phyloP scores from a whole-genome alignment of 2,888 invertebrate genomes.

The Tetramorium bicarinatum region DNA sequence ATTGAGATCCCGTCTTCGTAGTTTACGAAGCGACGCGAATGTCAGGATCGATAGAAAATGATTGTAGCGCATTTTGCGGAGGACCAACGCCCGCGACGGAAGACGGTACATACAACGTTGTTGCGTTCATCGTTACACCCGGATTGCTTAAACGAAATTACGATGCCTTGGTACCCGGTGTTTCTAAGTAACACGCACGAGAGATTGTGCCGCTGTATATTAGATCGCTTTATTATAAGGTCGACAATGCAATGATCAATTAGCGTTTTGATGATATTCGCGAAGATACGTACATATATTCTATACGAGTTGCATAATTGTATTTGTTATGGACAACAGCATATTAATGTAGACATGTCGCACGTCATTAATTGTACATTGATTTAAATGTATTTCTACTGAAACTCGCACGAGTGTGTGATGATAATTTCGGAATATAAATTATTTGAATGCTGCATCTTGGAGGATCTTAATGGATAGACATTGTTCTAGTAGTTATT shows the following conservation, averaged over 20 bases:
- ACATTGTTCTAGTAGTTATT: constrained; percentile 4
- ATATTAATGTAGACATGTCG: not conserved
- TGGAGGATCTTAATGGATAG: not conserved
- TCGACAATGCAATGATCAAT: constrained; percentile 27
- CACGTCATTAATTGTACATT: constrained; percentile 35
- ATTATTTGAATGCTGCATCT: constrained; percentile 8
- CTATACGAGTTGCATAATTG: constrained; percentile 41
- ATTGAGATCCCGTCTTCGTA: not conserved
- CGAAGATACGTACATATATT: constrained; percentile 13
- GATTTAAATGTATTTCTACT: constrained; percentile 29
- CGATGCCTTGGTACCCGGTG: constrained; percentile 26
- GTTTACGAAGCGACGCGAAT: not conserved
- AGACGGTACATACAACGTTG: not conserved
- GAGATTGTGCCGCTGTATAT: constrained; percentile 48
- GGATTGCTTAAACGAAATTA: constrained; percentile 44
- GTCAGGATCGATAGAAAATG: not conserved
- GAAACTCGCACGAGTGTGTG: not conserved
- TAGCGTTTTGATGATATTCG: constrained; percentile 15
- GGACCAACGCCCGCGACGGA: not conserved
- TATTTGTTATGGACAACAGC: constrained; percentile 38
- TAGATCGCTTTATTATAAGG: constrained; percentile 33
- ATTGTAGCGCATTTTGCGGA: not conserved
- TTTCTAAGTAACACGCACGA: constrained; percentile 43
- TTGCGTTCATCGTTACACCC: constrained; percentile 14
- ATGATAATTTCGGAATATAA: constrained; percentile 12